These are phyloP conservation scores for Coptodon bakossiorum DNA, from an alignment of 2,113 vertebrate species.

Conservation along the genomic window DNA sequence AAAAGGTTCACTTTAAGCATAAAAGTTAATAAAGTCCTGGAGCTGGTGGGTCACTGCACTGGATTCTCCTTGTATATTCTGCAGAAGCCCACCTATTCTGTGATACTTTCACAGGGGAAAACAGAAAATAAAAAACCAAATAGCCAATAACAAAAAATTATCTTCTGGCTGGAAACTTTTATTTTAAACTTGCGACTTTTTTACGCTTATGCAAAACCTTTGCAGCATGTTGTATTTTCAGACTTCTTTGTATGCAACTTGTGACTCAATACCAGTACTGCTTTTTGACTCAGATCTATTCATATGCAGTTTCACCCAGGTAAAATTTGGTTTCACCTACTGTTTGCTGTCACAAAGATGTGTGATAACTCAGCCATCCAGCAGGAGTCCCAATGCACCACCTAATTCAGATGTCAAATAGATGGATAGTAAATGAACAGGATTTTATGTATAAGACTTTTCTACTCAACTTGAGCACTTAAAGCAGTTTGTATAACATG, in stretches of 20 bases:
- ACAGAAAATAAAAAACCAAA: not conserved
- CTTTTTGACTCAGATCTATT: not conserved
- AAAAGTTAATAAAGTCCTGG: not conserved
- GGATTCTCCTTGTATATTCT: not conserved
- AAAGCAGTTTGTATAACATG: not conserved
- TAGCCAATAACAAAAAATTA: not conserved
- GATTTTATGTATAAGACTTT: not conserved
- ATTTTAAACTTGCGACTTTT: not conserved
- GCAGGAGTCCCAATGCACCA: slow-evolving; percentile 1
- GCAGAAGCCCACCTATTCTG: not conserved
- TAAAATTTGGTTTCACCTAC: not conserved
- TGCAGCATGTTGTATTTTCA: not conserved
- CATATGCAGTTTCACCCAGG: not conserved
- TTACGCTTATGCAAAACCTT: not conserved
- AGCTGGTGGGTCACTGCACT: not conserved
- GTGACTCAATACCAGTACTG: not conserved
- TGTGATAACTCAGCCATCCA: slow-evolving; percentile 7
- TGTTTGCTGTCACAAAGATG: not conserved
- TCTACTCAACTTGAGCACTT: not conserved
- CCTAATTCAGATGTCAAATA: not conserved
- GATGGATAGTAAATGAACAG: not conserved
- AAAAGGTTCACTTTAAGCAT: not conserved
- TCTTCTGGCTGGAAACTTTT: not conserved
- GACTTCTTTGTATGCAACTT: not conserved
- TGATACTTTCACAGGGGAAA: not conserved